Evolutionary conservation across 2,888 invertebrate species (phyloP).

Genomic region (Caenorhabditis sulstoni): DNA sequence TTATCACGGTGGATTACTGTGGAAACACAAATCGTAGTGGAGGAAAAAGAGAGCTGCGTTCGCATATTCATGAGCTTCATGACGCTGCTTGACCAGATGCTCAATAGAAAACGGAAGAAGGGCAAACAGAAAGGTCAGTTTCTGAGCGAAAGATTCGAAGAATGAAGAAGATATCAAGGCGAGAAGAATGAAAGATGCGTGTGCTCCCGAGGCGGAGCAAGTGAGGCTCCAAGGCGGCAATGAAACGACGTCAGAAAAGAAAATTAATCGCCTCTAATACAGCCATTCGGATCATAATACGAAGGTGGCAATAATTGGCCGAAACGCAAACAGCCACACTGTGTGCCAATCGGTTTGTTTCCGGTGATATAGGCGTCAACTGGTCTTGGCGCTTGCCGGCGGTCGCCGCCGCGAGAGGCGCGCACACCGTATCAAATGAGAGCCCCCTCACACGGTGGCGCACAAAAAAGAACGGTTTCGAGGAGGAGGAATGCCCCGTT

Average conservation of each 20-base stretch:
- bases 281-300: conserved; percentile 44
- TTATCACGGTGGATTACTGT: background rate
- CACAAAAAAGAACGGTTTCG: conserved; percentile 7
- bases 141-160: background rate
- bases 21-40: background rate
- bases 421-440: conserved; percentile 41
- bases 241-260: conserved; percentile 29
- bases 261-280: conserved; percentile 47
- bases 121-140: background rate
- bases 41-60: conserved; percentile 14
- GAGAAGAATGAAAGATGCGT: conserved; percentile 9
- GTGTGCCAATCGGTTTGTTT: conserved; percentile 54
- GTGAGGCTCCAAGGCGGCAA: conserved; percentile 13
- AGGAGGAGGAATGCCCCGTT: background rate
- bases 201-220: conserved; percentile 1
- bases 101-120: conserved; percentile 13
- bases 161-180: background rate
- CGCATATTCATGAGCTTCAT: conserved; percentile 31
- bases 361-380: conserved; percentile 58
- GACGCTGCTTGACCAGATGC: conserved; percentile 30
- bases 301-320: conserved; percentile 56
- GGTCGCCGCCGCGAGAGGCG: conserved; percentile 2
- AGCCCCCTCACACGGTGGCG: conserved; percentile 24
- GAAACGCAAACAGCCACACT: conserved; percentile 47
- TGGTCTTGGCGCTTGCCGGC: conserved; percentile 37